Evolutionary conservation across 2,888 invertebrate genomes (phyloP).

Genomic region (Pinctada fucata): DNA sequence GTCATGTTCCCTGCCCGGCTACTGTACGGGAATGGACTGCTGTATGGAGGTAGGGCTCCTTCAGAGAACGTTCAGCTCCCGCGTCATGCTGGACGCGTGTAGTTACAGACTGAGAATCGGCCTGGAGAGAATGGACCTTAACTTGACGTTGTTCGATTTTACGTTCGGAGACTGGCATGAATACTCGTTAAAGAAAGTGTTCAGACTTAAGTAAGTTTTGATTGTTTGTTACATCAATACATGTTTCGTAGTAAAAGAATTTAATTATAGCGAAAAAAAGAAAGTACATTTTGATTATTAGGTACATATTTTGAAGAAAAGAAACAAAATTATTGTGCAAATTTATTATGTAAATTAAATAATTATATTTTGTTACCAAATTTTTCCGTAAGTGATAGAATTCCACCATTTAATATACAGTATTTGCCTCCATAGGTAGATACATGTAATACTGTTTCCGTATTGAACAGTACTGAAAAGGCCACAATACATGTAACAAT

Average conservation of each 20-base stretch:
- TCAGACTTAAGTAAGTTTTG: constrained; percentile 29
- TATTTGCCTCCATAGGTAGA: no score
- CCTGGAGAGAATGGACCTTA: constrained; percentile 45
- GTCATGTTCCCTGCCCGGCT: constrained; percentile 26
- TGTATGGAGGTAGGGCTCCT: constrained; percentile 31
- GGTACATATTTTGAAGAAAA: no score
- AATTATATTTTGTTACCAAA: no score
- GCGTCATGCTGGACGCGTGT: constrained; percentile 48
- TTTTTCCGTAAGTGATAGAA: no score
- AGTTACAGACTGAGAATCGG: constrained; percentile 46
- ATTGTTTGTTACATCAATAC: background rate
- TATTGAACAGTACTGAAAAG: no score
- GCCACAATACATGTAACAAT: no score
- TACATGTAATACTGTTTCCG: no score
- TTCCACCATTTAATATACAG: no score
- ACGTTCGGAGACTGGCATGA: constrained; percentile 23
- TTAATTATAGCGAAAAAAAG: no score
- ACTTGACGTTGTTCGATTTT: constrained; percentile 35
- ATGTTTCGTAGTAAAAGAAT: no score
- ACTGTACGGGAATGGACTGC: constrained; percentile 33
- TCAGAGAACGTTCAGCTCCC: constrained; percentile 8
- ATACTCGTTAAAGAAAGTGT: constrained; percentile 26
- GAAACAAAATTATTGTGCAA: no score
- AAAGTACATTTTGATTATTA: background rate
- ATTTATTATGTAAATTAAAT: no score